Evolutionary conservation across 2,888 invertebrate species (phyloP), one percentile per base, ranked within the genome.

Genomic region (Dorcus parallelipipedus): DNA sequence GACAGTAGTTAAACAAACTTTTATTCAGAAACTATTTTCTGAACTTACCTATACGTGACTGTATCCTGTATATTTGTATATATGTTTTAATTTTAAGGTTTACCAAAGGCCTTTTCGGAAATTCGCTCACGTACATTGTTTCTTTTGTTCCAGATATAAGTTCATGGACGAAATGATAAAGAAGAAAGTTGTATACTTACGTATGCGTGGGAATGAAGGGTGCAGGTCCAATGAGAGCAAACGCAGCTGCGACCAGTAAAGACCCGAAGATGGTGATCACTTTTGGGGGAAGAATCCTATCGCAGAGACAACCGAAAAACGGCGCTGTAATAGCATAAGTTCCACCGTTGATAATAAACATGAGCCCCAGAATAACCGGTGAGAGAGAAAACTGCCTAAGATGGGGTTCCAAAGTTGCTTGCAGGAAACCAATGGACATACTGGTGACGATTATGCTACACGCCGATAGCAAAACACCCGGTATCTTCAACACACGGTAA

Each of bases 341-440:
- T 0, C 88, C 91, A 2, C 93, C 92, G 73, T 90, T 92, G 66
- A 93, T 89, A 45, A 93, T 86, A 72, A 93, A 94, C 85, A 93
- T 89, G 52, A 91, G 75, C 0, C 93, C 93, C 63, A 90, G 77
- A 9, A 88, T 74, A 48, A 91, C 83, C 0, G 90, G 88, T 0
- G 87, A 83, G 59, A 92, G 79, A 2, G 83, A 67, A 71, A 91
- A 91, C 82, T 86, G 79, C 63, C 90, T 76, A n/a, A 96, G 80
- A 80, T 95, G 95, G 0, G 91, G 92, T 67, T 95, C 93, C 20
- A 96, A 80, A 0, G 95, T 95, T 0, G 95, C 94, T 73, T 93
- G 91, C 20, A 95, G 81, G 76, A 94, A 96, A 17, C 93, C 92
- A 52, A 93, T 91, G 66, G 91, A 91, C 82, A 89, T 86, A 62